Base-by-base conservation (phyloP, 2,888 invertebrate genomes). In the Sminthurides aquaticus region DNA sequence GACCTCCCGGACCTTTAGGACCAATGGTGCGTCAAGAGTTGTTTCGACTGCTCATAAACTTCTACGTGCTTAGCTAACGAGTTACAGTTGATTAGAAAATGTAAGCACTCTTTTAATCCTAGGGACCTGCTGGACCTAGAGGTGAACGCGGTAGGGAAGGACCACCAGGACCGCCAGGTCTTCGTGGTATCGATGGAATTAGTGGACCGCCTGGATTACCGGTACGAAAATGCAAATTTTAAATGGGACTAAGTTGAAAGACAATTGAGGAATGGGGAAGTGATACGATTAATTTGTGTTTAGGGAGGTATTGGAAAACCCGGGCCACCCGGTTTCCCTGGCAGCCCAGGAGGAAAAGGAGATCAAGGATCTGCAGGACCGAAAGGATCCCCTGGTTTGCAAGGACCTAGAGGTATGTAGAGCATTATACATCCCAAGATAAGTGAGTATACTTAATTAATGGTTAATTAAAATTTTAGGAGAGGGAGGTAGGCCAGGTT, bases 131-230 rank as follows among this genome's bases (percentile, higher is more conserved):
- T 20, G 91, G 92, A 43, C 83, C 88, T 3, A 82, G 91, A 70
- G 91, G 92, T 3, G 91, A 91, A 80, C 82, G 91, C 76, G 91
- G 91, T 1, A 82, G 91, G 48, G 91, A 91, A 79, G 91, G 91
- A 0, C 84, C 89, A 1, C 82, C 89, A 0, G 91, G 79, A 8
- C 83, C 87, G 1, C 86, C 87, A 0, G 91, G 91, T 5, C 80
- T 88, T 65, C 82, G 90, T 76, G 91, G 91, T 59, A 83, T 86
- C 65, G 90, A 91, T 77, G 91, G 91, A 3, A 84, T 86, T 29
- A 80, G 86, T 59, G 91, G 91, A 62, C 82, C 89, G 1, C 87
- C 89, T n/a, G 90, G 90, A 65, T 80, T 84, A 71, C 84, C 87
- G 74, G 87, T 88, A 81, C 78, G 80, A n/a, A n/a, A n/a, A n/a